These are phyloP conservation scores for Plumapathes pennacea DNA, from an alignment of 92 coral and sea anemone species.

Conservation along the genomic window DNA sequence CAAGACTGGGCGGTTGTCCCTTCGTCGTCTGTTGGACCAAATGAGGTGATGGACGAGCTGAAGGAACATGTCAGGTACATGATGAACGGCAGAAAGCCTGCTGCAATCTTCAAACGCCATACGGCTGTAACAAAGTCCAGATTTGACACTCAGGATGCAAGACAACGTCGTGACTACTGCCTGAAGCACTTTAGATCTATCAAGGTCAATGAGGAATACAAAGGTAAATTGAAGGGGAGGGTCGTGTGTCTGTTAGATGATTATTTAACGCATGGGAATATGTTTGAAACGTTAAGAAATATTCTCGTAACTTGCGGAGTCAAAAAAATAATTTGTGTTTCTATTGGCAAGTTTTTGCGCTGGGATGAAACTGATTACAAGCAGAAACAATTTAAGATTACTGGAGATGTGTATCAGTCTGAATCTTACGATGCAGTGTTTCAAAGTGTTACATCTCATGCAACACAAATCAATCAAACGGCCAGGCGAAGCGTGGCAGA, in stretches of 20 bases:
- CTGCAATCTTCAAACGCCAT: slow-evolving; percentile 29
- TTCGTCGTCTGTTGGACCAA: slow-evolving; percentile 12
- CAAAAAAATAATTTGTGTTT: slow-evolving; percentile 33
- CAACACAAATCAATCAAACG: not conserved
- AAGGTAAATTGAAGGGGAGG: slow-evolving; percentile 27
- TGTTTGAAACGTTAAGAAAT: slow-evolving; percentile 35
- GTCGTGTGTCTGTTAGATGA: slow-evolving; percentile 51
- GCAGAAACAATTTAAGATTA: slow-evolving; percentile 2
- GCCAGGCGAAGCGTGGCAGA: slow-evolving; percentile 30
- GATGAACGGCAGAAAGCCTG: slow-evolving; percentile 36
- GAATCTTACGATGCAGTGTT: slow-evolving; percentile 8
- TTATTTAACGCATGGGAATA: slow-evolving; percentile 13
- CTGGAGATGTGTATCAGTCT: slow-evolving; percentile 11
- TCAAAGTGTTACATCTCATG: not conserved
- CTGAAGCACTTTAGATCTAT: slow-evolving; percentile 39
- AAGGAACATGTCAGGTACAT: slow-evolving; percentile 27
- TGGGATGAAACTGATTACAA: not conserved
- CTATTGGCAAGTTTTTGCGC: slow-evolving; percentile 31
- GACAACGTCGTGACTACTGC: slow-evolving; percentile 9
- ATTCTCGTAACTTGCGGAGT: slow-evolving; percentile 27
- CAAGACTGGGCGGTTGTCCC: slow-evolving; percentile 56
- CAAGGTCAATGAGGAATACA: slow-evolving; percentile 6
- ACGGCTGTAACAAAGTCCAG: slow-evolving; percentile 13
- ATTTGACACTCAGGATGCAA: not conserved
- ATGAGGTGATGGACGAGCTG: slow-evolving; percentile 15